These are phyloP conservation scores for Liasis olivaceus DNA, from an alignment of 2,797 vertebrate species.

Conservation along the genomic window DNA sequence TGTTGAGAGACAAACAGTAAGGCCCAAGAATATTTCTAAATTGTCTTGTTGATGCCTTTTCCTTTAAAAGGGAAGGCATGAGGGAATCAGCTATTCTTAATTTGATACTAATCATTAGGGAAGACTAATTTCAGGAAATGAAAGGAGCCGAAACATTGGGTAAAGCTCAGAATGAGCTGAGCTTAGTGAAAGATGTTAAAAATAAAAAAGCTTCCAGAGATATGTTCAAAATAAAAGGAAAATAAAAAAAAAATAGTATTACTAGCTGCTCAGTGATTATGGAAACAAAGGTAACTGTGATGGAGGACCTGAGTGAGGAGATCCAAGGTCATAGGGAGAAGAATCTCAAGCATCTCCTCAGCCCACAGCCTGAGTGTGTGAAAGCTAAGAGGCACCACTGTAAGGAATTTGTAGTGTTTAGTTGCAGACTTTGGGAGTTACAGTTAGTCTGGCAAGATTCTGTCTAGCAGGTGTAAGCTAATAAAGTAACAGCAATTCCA, in stretches of 20 bases:
- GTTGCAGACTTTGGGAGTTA: too few relatives aligned
- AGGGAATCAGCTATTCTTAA: neutral
- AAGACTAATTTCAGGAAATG: neutral
- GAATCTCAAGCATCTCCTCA: too few relatives aligned
- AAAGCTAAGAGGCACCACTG: too few relatives aligned
- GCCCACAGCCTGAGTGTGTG: too few relatives aligned
- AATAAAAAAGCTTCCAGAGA: neutral
- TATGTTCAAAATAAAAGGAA: neutral
- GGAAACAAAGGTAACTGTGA: neutral
- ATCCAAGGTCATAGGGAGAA: too few relatives aligned
- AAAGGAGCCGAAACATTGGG: neutral
- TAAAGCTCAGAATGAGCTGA: neutral
- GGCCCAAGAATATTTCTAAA: neutral
- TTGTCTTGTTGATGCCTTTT: neutral
- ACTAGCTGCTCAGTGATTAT: neutral
- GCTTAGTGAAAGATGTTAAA: neutral
- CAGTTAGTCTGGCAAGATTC: too few relatives aligned
- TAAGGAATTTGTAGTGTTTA: too few relatives aligned
- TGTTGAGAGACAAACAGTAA: neutral
- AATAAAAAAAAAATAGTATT: neutral
- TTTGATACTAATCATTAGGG: neutral
- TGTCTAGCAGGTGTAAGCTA: too few relatives aligned
- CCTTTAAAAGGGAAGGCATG: neutral
- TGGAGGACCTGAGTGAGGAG: too few relatives aligned
- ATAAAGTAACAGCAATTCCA: too few relatives aligned